A percentile compares a stretch with the other conserved stretches of the same genome.
Evolutionary conservation across 2,888 invertebrate genomes (phyloP).

Genomic region (Dugesia japonica): DNA sequence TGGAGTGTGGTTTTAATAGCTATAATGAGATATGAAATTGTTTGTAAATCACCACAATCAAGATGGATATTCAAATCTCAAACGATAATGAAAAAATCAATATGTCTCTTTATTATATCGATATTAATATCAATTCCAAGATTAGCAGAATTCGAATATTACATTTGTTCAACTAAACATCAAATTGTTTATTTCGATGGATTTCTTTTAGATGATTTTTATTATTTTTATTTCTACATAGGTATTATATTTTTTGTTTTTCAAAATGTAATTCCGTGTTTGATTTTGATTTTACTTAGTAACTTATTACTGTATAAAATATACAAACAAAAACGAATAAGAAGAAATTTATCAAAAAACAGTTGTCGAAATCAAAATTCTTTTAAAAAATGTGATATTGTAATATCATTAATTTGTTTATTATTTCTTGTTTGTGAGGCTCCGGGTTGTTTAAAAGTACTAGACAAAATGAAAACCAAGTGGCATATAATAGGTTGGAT

Average conservation of each 20-base stretch:
- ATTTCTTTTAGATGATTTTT: neutral
- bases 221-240: neutral
- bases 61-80: neutral
- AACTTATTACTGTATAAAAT: neutral
- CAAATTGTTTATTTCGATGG: conserved; percentile 23
- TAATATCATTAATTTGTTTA: conserved; percentile 27
- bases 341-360: neutral
- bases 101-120: neutral
- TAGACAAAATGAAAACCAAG: conserved; percentile 30
- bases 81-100: neutral
- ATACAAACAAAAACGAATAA: neutral
- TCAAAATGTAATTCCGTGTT: neutral
- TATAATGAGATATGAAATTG: conserved; percentile 27
- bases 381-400: conserved; percentile 11
- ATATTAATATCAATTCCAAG: conserved; percentile 14
- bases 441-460: conserved; percentile 27
- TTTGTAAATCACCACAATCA: conserved; percentile 12
- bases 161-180: conserved; percentile 2
- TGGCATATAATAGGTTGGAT: conserved; percentile 24
- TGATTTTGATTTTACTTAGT: neutral
- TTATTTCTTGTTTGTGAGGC: conserved; percentile 28
- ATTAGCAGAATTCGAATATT: neutral
- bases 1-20: conserved; percentile 23
- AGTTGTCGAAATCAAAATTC: no score
- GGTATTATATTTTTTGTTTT: conserved; percentile 14